phyloP scores from a whole-genome alignment of 2,113 vertebrate species.

The Puma concolor region DNA sequence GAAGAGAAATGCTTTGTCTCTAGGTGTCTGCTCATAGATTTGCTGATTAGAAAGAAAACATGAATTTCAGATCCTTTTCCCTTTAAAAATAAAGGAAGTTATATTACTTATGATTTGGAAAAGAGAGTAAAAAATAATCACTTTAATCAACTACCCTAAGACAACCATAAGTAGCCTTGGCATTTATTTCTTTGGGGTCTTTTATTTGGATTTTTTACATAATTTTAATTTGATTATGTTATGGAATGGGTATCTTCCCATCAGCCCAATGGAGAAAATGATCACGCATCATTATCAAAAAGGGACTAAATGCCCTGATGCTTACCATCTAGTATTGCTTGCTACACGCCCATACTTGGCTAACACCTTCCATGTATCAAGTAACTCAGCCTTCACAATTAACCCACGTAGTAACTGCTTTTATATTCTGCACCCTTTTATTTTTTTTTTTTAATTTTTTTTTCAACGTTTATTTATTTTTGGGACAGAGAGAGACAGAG shows the following conservation, averaged over 20 bases:
- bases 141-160: background rate
- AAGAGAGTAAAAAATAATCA: background rate
- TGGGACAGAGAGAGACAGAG: too few relatives aligned
- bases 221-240: background rate
- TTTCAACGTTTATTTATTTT: too few relatives aligned
- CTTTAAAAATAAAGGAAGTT: slow-evolving; percentile 33
- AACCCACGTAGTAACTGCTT: background rate
- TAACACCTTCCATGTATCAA: background rate
- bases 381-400: background rate
- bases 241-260: background rate
- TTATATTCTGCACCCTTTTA: background rate
- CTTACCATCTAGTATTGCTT: background rate
- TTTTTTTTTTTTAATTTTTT: too few relatives aligned
- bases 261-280: background rate
- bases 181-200: background rate
- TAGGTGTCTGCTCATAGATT: background rate
- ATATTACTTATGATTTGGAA: background rate
- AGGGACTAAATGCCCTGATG: background rate
- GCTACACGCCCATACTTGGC: background rate
- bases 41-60: background rate
- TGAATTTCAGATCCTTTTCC: background rate
- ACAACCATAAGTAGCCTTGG: background rate
- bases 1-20: background rate
- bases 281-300: background rate
- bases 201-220: background rate